Conservation (phyloP, 1,140 invertebrate species). For the Orius insidiosus region DNA sequence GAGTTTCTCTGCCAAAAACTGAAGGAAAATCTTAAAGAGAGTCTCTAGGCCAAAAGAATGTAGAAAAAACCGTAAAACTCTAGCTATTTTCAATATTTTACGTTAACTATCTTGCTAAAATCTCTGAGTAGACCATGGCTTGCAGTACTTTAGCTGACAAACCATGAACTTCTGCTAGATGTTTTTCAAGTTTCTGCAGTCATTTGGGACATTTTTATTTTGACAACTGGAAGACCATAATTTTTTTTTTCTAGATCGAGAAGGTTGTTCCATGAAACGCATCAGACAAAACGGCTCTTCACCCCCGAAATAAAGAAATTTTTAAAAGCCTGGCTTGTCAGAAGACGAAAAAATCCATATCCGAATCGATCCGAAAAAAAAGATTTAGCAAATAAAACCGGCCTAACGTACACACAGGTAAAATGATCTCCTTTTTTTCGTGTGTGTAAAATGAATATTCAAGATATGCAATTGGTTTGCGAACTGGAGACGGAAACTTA, state of each 20-base stretch:
- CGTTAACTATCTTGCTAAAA: neutral
- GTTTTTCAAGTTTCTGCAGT: neutral
- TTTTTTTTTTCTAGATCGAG: constrained; percentile 21
- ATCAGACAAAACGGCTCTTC: constrained; percentile 46
- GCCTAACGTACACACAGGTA: constrained; percentile 50
- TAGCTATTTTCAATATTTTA: neutral
- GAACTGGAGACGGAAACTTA: constrained; percentile 52
- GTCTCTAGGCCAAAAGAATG: neutral
- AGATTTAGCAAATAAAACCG: constrained; percentile 43
- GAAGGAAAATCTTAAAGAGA: too few species aligned
- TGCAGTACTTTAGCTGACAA: neutral
- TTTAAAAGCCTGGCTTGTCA: constrained; percentile 50
- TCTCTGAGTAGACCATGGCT: neutral
- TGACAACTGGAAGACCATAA: too few species aligned
- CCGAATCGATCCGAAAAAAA: constrained; percentile 54
- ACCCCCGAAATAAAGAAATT: constrained; percentile 55
- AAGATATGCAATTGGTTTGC: constrained; percentile 63
- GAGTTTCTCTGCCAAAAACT: too few species aligned
- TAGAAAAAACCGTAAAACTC: neutral
- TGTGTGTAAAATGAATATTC: neutral
- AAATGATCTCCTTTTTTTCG: neutral
- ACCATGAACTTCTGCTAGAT: too few species aligned
- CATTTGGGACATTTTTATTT: neutral
- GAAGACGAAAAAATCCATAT: constrained; percentile 51
- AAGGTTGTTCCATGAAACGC: constrained; percentile 33